A percentile compares a stretch with the other conserved stretches of the same genome.
Evolutionary conservation across 2,888 invertebrate species (phyloP).

Genomic region (Microdon myrmicae): DNA sequence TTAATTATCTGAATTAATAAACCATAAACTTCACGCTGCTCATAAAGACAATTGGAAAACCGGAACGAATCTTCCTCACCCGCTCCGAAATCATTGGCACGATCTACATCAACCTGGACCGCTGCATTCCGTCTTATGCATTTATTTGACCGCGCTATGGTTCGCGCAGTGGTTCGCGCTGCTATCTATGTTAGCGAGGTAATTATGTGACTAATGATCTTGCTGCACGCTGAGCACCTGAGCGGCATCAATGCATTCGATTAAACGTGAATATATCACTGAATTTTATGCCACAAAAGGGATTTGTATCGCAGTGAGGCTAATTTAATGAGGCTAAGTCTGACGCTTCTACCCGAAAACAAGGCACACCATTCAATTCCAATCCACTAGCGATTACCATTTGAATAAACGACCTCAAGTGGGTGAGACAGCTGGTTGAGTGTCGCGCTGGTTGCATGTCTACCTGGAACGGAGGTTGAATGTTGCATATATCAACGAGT

Average conservation of each 20-base stretch:
- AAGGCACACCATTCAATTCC: constrained; percentile 5
- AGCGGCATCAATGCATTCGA: constrained; percentile 13
- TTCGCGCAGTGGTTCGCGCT: no score
- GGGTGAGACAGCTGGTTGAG: constrained; percentile 42
- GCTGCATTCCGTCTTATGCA: constrained; percentile 30
- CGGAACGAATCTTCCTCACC: constrained; percentile 44
- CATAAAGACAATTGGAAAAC: constrained; percentile 48
- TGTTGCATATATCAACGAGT: no score
- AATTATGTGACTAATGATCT: no score
- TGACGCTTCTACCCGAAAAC: constrained; percentile 6
- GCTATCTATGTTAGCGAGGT: no score
- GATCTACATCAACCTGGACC: constrained; percentile 35
- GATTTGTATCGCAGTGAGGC: constrained; percentile 19
- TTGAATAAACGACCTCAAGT: constrained; percentile 14
- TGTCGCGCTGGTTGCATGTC: constrained; percentile 4
- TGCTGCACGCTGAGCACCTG: not conserved
- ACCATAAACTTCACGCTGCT: constrained; percentile 39
- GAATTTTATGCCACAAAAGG: constrained; percentile 10
- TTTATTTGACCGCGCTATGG: no score
- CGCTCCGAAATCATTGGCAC: constrained; percentile 14
- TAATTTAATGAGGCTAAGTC: constrained; percentile 34
- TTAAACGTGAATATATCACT: constrained; percentile 37
- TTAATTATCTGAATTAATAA: constrained; percentile 51
- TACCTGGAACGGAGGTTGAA: constrained; percentile 2
- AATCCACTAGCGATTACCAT: constrained; percentile 18